phyloP scores from a whole-genome alignment of 1,140 invertebrate species.

The Planococcus citri region DNA sequence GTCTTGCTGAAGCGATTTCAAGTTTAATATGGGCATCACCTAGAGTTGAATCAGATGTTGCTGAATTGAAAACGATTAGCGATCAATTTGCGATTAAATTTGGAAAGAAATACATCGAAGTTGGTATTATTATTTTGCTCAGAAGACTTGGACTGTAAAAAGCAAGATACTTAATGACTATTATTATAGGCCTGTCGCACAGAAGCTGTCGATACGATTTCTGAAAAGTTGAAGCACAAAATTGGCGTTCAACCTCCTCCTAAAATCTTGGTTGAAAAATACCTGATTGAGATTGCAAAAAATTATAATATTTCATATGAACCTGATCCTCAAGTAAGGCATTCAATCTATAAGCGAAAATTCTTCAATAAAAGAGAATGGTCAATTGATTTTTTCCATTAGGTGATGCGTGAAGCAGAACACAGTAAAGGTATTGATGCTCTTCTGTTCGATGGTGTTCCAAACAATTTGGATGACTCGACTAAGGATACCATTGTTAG shows the following conservation, averaged over 20 bases:
- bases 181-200: constrained; percentile 51
- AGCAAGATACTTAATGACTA: not conserved
- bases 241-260: constrained; percentile 90
- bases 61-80: constrained; percentile 81
- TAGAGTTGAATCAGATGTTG: constrained; percentile 65
- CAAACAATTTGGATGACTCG: constrained; percentile 40
- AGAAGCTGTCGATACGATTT: constrained; percentile 64
- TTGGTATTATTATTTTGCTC: constrained; percentile 21
- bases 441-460: constrained; percentile 57
- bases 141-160: not conserved
- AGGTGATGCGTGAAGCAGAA: constrained; percentile 68
- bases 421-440: constrained; percentile 44
- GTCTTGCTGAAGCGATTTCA: constrained; percentile 88
- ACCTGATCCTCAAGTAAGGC: constrained; percentile 65
- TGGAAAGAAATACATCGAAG: constrained; percentile 80
- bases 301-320: constrained; percentile 85
- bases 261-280: constrained; percentile 90
- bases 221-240: constrained; percentile 92
- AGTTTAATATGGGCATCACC: constrained; percentile 95
- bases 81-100: constrained; percentile 87
- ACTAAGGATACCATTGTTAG: constrained; percentile 31
- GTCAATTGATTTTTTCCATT: constrained; percentile 18
- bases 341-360: not conserved
- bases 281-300: constrained; percentile 91
- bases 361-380: not conserved